These are phyloP conservation scores for Eucidaris tribuloides DNA, from an alignment of 35 echinoderm and acorn worm species.

Conservation along the genomic window DNA sequence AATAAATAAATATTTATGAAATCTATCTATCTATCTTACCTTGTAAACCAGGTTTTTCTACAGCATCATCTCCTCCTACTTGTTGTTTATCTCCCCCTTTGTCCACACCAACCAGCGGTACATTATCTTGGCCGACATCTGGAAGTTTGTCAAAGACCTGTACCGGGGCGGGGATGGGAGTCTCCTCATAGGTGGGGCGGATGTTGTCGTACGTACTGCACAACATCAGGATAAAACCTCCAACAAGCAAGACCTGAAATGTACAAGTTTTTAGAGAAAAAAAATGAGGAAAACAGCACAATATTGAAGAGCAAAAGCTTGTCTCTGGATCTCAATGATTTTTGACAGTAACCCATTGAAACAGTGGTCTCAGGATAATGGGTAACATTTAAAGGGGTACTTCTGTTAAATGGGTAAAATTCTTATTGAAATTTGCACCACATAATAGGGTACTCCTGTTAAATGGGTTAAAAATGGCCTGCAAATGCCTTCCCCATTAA, in stretches of 20 bases:
- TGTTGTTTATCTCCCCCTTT: not conserved
- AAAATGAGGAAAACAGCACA: not conserved
- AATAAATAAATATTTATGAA: not conserved
- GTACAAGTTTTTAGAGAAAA: not conserved
- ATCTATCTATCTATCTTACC: not conserved
- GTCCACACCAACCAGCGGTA: not conserved
- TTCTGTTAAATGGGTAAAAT: too few species aligned
- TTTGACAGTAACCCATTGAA: not conserved
- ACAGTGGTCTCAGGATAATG: not conserved
- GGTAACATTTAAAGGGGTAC: too few species aligned
- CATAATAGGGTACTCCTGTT: too few species aligned
- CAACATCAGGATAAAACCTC: conserved; percentile 60
- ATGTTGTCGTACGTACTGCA: conserved; percentile 82
- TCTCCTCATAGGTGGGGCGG: not conserved
- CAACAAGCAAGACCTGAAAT: conserved; percentile 23
- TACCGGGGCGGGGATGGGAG: not conserved
- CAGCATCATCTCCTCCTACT: not conserved
- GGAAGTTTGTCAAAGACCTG: not conserved
- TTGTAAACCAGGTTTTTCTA: not conserved
- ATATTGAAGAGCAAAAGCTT: not conserved
- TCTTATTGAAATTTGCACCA: not conserved
- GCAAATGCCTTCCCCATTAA: too few species aligned
- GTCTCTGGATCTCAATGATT: not conserved
- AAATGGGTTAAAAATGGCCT: too few species aligned
- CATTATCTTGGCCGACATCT: not conserved